phyloP scores from a whole-genome alignment of 30 jellyfish, hydroid and myxozoan species.

The Turritopsis dohrnii region DNA sequence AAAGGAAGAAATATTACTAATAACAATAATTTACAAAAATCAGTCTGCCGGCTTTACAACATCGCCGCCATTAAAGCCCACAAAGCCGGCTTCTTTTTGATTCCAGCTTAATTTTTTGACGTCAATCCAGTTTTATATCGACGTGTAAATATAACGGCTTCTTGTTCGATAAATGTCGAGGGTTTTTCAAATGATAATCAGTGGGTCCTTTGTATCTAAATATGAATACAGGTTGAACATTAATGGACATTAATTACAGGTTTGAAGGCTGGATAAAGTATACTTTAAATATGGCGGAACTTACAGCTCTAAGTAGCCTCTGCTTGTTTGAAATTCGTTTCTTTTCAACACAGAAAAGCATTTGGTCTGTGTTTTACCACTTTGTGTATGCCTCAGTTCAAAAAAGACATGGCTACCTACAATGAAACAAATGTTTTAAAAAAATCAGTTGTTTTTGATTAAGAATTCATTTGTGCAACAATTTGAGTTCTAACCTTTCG shows the following conservation, averaged over 20 bases:
- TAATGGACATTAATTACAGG: background rate
- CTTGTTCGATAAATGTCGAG: background rate
- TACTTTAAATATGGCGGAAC: background rate
- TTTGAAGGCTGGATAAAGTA: background rate
- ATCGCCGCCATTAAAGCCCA: too few relatives aligned
- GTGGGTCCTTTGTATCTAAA: slow-evolving; percentile 18
- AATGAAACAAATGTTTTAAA: background rate
- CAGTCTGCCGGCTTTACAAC: too few relatives aligned
- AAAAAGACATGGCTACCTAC: slow-evolving; percentile 2
- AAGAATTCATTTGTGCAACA: too few relatives aligned
- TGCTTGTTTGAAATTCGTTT: slow-evolving; percentile 1
- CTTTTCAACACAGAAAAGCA: background rate
- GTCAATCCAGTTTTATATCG: background rate
- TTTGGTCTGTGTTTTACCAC: slow-evolving; percentile 9
- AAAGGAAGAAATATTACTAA: too few relatives aligned
- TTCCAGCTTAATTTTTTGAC: background rate
- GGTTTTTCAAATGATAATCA: slow-evolving; percentile 6
- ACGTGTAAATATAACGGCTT: slow-evolving; percentile 9
- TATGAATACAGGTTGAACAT: background rate
- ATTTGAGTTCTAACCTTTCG: slow-evolving; percentile 9
- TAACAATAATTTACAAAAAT: too few relatives aligned
- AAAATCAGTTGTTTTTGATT: too few relatives aligned
- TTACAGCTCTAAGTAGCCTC: background rate
- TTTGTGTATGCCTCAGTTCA: slow-evolving; percentile 9
- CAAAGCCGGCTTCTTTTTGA: too few relatives aligned